phyloP scores from a whole-genome alignment of 2,888 invertebrate genomes.

The Sicus ferrugineus region DNA sequence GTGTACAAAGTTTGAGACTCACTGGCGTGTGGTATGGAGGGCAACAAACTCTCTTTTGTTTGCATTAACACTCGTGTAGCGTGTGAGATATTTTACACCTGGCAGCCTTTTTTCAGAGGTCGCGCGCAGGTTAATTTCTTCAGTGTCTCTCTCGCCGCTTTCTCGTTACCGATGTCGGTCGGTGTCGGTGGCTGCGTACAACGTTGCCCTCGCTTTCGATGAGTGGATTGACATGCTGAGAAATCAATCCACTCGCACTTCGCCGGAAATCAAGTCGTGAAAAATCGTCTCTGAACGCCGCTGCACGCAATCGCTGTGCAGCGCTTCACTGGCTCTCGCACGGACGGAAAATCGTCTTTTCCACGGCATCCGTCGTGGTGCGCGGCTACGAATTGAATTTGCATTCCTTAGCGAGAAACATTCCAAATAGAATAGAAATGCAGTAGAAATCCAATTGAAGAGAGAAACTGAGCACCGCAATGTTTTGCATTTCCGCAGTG shows the following conservation, averaged over 20 bases:
- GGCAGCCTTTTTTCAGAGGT: no score
- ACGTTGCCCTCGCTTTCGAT: neutral
- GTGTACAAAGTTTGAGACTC: no score
- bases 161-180: neutral
- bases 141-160: neutral
- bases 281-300: neutral
- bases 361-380: neutral
- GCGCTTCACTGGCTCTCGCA: constrained; percentile 5
- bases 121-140: no score
- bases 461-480: neutral
- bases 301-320: neutral
- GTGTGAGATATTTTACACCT: no score
- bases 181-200: neutral
- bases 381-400: neutral
- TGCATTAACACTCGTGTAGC: neutral
- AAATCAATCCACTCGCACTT: neutral
- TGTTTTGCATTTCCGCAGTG: constrained; percentile 11
- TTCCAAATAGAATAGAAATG: neutral
- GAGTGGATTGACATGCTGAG: neutral
- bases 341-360: neutral
- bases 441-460: neutral
- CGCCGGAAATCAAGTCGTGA: constrained; percentile 15
- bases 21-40: neutral
- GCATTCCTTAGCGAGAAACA: neutral
- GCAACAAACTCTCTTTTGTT: constrained; percentile 14